Base-by-base conservation (phyloP, 1,140 invertebrate genomes). In the Heliconius congener region DNA sequence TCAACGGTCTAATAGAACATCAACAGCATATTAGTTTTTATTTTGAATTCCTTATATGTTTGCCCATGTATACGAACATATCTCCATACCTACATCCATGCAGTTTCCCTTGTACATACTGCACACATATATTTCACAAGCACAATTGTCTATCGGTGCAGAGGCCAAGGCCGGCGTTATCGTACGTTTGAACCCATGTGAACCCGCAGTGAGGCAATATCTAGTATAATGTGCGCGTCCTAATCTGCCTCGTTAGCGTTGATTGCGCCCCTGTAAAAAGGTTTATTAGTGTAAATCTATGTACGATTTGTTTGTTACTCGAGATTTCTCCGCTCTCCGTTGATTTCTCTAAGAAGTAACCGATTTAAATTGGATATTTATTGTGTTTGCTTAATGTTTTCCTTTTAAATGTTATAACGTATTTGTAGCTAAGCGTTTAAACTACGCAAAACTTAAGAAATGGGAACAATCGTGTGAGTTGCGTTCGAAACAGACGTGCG, bases 131-230 rank as follows among this genome's bases (percentile, higher is more conserved):
- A 80, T 91, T 90, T 90, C 87, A 84, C 88, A 91, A 91, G 85
- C 81, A 73, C 83, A 79, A 89, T 90, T 91, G 88, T 91, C 84
- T 88, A 88, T 86, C 81, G 82, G 77, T 74, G 81, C 80, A 55
- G 88, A 85, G 90, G 91, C 87, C 91, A 91, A 91, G 91, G 90
- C 88, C 89, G 85, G 37, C 74, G 81, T 85, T 87, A 89, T 87
- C 87, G 87, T 83, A 77, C 75, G 73, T 55, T 84, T 92, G 90
- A 91, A 91, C 90, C 87, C 86, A 84, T 90, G 87, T 90, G 89
- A 92, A 91, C 90, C 76, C 87, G 73, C 71, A 37, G 83, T 91
- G 86, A 83, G 84, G 88, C 88, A 91, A 90, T 87, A 83, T 79
- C 82, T 80, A 75, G 82, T 82, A 74, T 83, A 73, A 77, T 74